Conservation (phyloP, 2,113 vertebrate genomes). For the Onychostruthus taczanowskii region DNA sequence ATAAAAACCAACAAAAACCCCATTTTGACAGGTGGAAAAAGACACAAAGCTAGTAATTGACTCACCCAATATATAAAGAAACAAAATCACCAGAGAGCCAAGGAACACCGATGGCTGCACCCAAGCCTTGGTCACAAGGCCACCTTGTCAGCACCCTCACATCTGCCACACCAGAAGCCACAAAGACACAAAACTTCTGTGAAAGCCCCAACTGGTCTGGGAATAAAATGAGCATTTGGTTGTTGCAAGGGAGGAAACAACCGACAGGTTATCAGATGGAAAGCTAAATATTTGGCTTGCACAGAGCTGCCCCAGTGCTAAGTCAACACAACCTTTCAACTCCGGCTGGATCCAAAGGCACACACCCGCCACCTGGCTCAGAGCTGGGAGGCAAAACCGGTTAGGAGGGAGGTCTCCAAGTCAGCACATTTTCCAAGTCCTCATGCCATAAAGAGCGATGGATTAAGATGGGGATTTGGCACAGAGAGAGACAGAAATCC, state of each 20-base stretch:
- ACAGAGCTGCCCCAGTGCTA: not conserved
- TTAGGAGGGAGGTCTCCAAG: not conserved
- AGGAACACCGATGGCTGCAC: fast-evolving
- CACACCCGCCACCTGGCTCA: not conserved
- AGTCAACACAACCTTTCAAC: constrained; percentile 64
- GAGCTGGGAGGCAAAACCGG: not conserved
- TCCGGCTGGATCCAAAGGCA: not conserved
- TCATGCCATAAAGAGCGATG: fast-evolving
- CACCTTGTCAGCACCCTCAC: not conserved
- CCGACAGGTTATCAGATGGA: constrained; percentile 6
- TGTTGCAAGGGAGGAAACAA: not conserved
- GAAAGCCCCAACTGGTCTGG: not conserved
- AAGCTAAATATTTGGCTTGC: constrained; percentile 60
- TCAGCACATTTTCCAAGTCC: not conserved
- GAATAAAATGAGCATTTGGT: not conserved
- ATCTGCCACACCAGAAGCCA: not conserved
- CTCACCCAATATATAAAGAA: not conserved
- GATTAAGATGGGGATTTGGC: not conserved
- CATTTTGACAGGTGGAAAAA: not conserved
- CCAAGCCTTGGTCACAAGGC: not conserved
- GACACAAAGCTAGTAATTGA: not conserved
- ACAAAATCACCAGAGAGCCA: not conserved
- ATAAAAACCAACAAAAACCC: not conserved
- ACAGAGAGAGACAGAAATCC: not conserved
- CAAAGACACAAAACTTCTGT: not conserved